These are phyloP conservation scores for Oscheius myriophilus DNA, from an alignment of 2,888 invertebrate species.

Conservation along the genomic window DNA sequence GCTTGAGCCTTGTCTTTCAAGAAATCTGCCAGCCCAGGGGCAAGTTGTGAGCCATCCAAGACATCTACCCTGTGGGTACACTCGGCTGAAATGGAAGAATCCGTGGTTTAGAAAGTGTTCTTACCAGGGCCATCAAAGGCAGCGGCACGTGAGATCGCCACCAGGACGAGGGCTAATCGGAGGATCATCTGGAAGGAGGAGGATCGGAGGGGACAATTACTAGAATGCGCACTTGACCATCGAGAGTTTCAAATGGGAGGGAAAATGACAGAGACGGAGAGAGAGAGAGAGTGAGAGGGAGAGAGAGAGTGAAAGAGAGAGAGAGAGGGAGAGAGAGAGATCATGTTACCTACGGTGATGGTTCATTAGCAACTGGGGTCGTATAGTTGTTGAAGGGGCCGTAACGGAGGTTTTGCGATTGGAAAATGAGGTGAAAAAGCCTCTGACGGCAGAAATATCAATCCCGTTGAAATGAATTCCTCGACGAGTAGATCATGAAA, in stretches of 20 bases:
- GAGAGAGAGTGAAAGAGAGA: neutral
- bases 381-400: too few species aligned
- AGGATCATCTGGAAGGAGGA: constrained; percentile 14
- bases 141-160: neutral
- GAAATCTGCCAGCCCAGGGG: constrained; percentile 1
- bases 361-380: too few species aligned
- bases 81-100: neutral
- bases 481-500: too few species aligned
- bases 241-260: neutral
- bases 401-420: too few species aligned
- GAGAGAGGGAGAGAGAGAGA: neutral
- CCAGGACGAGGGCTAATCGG: constrained; percentile 17
- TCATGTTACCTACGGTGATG: too few species aligned
- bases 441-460: too few species aligned
- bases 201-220: neutral
- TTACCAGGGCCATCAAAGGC: constrained; percentile 21
- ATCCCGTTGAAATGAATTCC: too few species aligned
- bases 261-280: neutral
- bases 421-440: too few species aligned
- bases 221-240: neutral
- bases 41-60: constrained; percentile 12
- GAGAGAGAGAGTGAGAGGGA: neutral
- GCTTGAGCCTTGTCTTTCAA: constrained; percentile 10
- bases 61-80: constrained; percentile 11
- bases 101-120: neutral